Evolutionary conservation across 2,113 vertebrate species (phyloP).

Genomic region (Charina bottae): DNA sequence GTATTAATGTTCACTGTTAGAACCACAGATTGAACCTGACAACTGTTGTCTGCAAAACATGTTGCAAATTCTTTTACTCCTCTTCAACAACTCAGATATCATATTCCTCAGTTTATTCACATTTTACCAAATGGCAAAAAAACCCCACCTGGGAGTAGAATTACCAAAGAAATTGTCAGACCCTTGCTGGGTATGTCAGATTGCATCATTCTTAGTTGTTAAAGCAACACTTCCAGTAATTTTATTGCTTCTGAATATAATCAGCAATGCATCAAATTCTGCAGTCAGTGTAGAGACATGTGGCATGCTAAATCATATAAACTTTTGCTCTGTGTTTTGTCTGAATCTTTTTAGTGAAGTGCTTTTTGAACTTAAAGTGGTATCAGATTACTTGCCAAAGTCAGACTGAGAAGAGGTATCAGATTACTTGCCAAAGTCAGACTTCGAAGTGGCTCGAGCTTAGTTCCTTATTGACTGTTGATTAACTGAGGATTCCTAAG

Average conservation of each 20-base stretch:
- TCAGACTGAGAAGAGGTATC: not conserved
- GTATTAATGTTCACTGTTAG: not conserved
- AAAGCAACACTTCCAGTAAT: not conserved
- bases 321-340: not conserved
- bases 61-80: not conserved
- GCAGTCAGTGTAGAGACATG: not conserved
- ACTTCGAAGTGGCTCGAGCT: not conserved
- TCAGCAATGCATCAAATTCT: not conserved
- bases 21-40: not conserved
- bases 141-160: not conserved
- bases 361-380: not conserved
- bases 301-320: not conserved
- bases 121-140: not conserved
- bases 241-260: not conserved
- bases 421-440: not conserved
- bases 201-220: not conserved
- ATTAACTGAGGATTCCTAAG: not conserved
- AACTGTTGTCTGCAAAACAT: not conserved
- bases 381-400: not conserved
- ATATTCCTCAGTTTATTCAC: not conserved
- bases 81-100: not conserved
- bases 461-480: not conserved
- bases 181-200: not conserved
- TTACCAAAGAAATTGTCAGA: not conserved
- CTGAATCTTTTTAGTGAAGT: not conserved